These are phyloP conservation scores for Ammodytes dubius DNA, from an alignment of 2,113 vertebrate genomes.

Conservation along the genomic window DNA sequence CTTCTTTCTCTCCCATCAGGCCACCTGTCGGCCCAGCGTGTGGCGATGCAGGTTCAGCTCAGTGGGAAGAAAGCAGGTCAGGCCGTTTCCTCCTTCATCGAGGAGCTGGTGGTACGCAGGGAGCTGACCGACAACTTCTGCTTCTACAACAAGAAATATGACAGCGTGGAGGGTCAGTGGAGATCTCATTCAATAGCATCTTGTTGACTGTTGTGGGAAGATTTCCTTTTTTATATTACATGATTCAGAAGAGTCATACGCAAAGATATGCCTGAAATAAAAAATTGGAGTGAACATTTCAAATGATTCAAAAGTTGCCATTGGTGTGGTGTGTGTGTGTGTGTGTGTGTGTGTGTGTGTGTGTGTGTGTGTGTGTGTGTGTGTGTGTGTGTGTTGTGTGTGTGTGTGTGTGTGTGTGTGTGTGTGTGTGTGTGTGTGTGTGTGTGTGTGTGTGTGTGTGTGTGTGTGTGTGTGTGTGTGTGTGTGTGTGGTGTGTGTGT, in stretches of 20 bases:
- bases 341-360: not conserved
- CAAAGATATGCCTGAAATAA: not conserved
- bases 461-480: not conserved
- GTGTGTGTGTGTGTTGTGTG: not conserved
- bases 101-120: conserved; percentile 91
- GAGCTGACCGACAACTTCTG: conserved; percentile 95
- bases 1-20: conserved; percentile 76
- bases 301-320: not conserved
- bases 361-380: not conserved
- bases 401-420: not conserved
- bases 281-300: not conserved
- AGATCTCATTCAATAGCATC: not conserved
- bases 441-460: not conserved
- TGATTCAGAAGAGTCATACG: not conserved
- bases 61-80: conserved; percentile 64
- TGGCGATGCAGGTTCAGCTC: conserved; percentile 86
- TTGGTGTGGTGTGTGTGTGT: not conserved
- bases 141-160: conserved; percentile 92
- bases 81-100: conserved; percentile 83
- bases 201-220: not conserved
- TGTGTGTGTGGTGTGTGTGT: too few relatives aligned
- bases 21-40: conserved; percentile 89
- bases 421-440: not conserved
- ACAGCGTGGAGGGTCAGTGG: conserved; percentile 87
- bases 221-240: not conserved